Percentiles rank a stretch among this genome's conserved stretches.
Evolutionary conservation across 2,113 vertebrate genomes (phyloP).

Genomic region (Pterophyllum scalare): DNA sequence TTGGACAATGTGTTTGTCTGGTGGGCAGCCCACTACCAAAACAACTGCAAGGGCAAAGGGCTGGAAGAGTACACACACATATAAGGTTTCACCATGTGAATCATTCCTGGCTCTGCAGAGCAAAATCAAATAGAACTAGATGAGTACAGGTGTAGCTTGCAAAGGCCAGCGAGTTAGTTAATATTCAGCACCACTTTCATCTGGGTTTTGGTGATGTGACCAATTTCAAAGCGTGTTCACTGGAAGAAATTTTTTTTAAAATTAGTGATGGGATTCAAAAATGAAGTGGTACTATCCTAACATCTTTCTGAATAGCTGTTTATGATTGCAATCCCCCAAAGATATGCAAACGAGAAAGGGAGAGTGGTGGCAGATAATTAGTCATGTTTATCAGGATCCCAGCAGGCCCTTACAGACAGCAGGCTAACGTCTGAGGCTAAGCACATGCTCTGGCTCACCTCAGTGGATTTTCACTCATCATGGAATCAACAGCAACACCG

Average conservation of each 20-base stretch:
- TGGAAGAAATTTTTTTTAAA: slow-evolving; percentile 25
- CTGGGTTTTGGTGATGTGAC: not conserved
- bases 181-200: slow-evolving; percentile 27
- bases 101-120: slow-evolving; percentile 47
- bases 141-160: slow-evolving; percentile 17
- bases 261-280: slow-evolving; percentile 6
- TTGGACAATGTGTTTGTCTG: slow-evolving; percentile 75
- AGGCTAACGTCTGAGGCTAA: slow-evolving; percentile 49
- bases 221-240: slow-evolving; percentile 21
- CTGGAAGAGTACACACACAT: slow-evolving; percentile 74
- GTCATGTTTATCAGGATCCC: slow-evolving; percentile 67
- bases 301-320: slow-evolving; percentile 65
- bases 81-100: slow-evolving; percentile 63
- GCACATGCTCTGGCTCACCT: slow-evolving; percentile 57
- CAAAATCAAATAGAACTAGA: slow-evolving; percentile 50
- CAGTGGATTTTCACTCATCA: slow-evolving; percentile 47
- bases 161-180: not conserved
- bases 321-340: slow-evolving; percentile 66
- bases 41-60: slow-evolving; percentile 74
- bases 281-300: slow-evolving; percentile 39
- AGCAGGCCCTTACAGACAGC: slow-evolving; percentile 56
- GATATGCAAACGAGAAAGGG: slow-evolving; percentile 57
- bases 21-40: slow-evolving; percentile 67
- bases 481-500: slow-evolving; percentile 10
- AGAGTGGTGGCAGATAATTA: slow-evolving; percentile 66